Evolutionary conservation across 2,888 invertebrate genomes (phyloP).

Genomic region (Adelognathus sp.): DNA sequence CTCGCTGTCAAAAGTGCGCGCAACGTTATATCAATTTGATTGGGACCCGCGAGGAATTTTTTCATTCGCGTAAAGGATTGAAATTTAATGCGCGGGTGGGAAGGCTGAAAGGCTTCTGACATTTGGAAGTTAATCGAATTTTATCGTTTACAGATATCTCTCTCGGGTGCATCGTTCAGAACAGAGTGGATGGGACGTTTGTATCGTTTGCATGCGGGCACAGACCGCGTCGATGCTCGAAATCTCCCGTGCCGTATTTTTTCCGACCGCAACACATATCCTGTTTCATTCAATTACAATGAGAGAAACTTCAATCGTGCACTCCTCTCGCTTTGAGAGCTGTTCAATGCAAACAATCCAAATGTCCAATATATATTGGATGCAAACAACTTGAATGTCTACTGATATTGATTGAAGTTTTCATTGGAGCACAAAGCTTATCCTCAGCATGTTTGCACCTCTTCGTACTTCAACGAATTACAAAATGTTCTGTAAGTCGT

Average conservation of each 20-base stretch:
- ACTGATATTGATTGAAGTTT: background rate
- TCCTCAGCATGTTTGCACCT: background rate
- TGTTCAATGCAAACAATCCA: background rate
- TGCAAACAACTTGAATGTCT: background rate
- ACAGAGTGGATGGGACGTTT: background rate
- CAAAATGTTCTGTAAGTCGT: background rate
- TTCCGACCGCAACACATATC: background rate
- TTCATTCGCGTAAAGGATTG: background rate
- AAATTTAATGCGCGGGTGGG: background rate
- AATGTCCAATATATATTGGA: background rate
- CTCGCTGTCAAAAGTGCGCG: background rate
- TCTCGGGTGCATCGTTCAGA: background rate
- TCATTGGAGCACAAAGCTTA: background rate
- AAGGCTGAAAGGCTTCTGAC: background rate
- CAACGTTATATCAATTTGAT: background rate
- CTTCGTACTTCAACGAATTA: background rate
- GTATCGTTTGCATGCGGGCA: background rate
- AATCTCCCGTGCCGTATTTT: background rate
- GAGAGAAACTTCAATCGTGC: background rate
- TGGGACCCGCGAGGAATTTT: background rate
- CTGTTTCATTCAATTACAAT: background rate
- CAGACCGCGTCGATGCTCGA: background rate
- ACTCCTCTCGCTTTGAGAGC: background rate
- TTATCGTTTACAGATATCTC: constrained; percentile 24
- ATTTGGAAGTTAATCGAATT: constrained; percentile 22